Evolutionary conservation across 1,140 invertebrate species (phyloP), one percentile per base, ranked within the genome.

Genomic region (Forficula auricularia): DNA sequence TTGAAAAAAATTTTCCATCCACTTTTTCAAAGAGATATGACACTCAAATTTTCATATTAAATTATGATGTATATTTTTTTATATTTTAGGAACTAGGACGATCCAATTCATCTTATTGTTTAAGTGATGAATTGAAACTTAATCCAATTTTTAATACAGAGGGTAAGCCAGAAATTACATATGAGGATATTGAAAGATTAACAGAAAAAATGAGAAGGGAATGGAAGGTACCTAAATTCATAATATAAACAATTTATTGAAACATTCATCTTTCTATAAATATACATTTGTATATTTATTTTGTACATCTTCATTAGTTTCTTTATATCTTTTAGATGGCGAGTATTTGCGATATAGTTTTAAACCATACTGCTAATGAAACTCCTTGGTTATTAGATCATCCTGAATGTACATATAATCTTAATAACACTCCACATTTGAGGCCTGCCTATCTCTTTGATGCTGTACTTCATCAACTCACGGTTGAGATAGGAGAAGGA

Each of bases 361-460:
- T 95, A 45, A 99, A 98, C 68, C 95, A 99, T 59, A 94, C 94
- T 2, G 89, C 95, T 1, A 96, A 92, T 57, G 89, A 95, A 63
- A 90, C 82, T 53, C 64, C 74, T 19, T 96, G 91, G 83, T 58
- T 98, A 18, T 45, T 71, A 38, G 71, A 82, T 46, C 80, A 97
- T 67, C 91, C 94, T 27, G 90, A 98, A 61, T 80, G 79, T 48
- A 80, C 83, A 1, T 98, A 92, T 61, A 98, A 98, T 60, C 78
- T 90, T 51, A 43, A 64, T 3, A 96, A 95, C 55, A 81, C 77
- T 51, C 86, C 90, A 13, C 87, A 98, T 66, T 66, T 98, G 47
- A 73, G 85, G 40, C 88, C 94, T 4, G 87, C 95, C 0, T 98
- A 91, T 59, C 59, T 98, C 37, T 61, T 98, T 31, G 95, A 98